Evolutionary conservation across 2,797 vertebrate species (phyloP), one percentile per base, ranked within the genome.

Genomic region (Bucorvus abyssinicus): DNA sequence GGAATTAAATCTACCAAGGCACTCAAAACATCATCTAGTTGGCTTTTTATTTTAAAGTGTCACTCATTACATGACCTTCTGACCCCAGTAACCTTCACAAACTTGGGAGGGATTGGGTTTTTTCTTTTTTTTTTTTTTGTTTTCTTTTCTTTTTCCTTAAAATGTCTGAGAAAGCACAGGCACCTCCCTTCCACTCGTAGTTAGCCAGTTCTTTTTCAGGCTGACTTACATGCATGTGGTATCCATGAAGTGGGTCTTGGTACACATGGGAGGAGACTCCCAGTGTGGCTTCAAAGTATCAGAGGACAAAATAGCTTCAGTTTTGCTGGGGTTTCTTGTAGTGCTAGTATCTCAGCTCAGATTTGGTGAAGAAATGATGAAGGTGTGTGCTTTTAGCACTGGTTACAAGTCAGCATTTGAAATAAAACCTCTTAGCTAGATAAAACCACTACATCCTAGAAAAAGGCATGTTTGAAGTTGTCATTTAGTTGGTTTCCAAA

Each of bases 41-140:
- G 17, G 20, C 6, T 86, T 95, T 89, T 84, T 7, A 76, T 90
- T 92, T 89, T 80, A 29, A 77, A 88, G 20, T 77, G 49, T 56
- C 38, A 20, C 87, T 93, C 38, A 71, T 50, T 69, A 36, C 12
- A 13, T 83, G 73, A 40, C 60, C 76, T 94, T 70, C 36, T 83
- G 60, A 87, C 50, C 49, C 52, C 3, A 56, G 7, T 55, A 82
- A 61, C 16, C 20, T 81, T 88, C 34, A 61, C 23, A 89, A 80
- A 40, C 30, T 49, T 78, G 16, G 7, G 12, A 6, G 15, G 2
- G 8, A 12, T 21, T 47, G 14, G 10, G 17, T 12, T n/a, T 49
- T 63, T 9, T 45, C 2, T 29, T 7, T 16, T 5, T 2, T 16
- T 13, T 18, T 6, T 10, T 12, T 29, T 36, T 22, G 6, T 4